Conservation (phyloP, 1,140 invertebrate genomes). For the Cydia amplana region DNA sequence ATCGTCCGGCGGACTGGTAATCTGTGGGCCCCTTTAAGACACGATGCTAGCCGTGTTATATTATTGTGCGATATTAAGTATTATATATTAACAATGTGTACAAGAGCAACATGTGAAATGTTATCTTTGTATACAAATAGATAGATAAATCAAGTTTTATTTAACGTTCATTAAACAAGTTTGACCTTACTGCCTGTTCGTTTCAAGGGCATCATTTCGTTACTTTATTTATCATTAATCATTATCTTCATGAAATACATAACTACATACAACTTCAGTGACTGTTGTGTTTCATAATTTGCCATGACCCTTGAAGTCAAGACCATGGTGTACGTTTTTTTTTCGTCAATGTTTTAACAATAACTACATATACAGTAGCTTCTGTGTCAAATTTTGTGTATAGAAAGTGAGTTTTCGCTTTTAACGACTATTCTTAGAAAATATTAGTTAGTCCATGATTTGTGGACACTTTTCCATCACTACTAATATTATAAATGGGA, state of each 20-base stretch:
- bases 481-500: too few relatives aligned
- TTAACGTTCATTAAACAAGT: conserved; percentile 17
- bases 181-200: conserved; percentile 6
- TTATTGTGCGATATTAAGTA: background rate
- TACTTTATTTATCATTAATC: conserved; percentile 27
- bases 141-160: conserved; percentile 26
- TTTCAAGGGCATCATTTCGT: conserved; percentile 21
- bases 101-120: conserved; percentile 19
- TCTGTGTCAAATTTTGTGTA: background rate
- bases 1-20: too few relatives aligned
- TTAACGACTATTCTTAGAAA: too few relatives aligned
- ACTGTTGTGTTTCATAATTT: background rate
- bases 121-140: conserved; percentile 22
- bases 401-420: too few relatives aligned
- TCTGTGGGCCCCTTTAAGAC: too few relatives aligned
- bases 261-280: background rate
- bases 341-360: background rate
- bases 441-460: too few relatives aligned
- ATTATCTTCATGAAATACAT: conserved; percentile 5
- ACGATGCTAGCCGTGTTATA: too few relatives aligned
- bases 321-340: background rate
- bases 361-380: background rate
- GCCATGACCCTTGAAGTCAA: background rate
- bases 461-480: too few relatives aligned
- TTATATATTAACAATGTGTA: background rate